These are phyloP conservation scores for Apis cerana DNA, from an alignment of 1,140 invertebrate species.

Conservation along the genomic window DNA sequence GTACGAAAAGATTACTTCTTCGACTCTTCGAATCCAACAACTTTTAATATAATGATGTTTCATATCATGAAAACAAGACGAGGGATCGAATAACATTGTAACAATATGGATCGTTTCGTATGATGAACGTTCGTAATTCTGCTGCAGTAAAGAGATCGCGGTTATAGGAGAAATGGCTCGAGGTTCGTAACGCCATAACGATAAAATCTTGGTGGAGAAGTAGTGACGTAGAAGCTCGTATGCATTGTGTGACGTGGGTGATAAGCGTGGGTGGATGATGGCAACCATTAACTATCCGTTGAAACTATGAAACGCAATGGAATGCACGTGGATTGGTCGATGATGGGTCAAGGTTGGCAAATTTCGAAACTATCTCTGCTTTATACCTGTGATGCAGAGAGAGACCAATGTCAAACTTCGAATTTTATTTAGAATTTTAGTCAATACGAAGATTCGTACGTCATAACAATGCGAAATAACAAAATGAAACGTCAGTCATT, in stretches of 20 bases:
- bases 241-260: not conserved
- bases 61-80: too few species aligned
- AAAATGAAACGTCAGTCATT: too few species aligned
- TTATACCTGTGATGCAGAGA: not conserved
- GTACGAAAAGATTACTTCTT: too few species aligned
- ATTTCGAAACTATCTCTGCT: not conserved
- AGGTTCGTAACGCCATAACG: not conserved
- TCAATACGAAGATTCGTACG: not conserved
- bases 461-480: not conserved
- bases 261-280: constrained; percentile 4
- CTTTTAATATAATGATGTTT: too few species aligned
- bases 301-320: not conserved
- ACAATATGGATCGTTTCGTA: not conserved
- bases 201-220: not conserved
- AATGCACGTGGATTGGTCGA: not conserved
- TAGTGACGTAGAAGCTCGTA: not conserved
- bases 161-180: not conserved
- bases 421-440: not conserved
- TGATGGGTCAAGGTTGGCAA: constrained; percentile 1
- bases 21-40: too few species aligned
- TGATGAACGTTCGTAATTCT: not conserved
- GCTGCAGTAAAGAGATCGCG: not conserved
- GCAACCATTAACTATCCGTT: not conserved
- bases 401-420: not conserved
- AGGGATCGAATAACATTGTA: not conserved